Evolutionary conservation across 2,797 vertebrate species (phyloP).

Genomic region (Sphaeramia orbicularis): DNA sequence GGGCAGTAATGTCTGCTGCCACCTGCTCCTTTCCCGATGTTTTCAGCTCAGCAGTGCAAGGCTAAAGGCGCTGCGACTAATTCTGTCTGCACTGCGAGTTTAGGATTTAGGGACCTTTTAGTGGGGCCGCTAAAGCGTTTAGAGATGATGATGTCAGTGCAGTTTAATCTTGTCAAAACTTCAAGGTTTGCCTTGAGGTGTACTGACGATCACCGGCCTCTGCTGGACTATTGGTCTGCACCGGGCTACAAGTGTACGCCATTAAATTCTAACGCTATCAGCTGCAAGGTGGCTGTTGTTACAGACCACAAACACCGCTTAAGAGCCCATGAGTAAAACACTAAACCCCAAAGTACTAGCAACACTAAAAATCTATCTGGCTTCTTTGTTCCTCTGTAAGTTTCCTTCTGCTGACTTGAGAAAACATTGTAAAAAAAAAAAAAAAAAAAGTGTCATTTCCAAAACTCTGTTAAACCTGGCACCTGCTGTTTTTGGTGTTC

Average conservation of each 20-base stretch:
- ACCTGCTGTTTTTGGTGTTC: slow-evolving; percentile 17
- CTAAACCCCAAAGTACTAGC: slow-evolving; percentile 60
- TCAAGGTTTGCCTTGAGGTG: slow-evolving; percentile 54
- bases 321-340: slow-evolving; percentile 56
- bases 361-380: slow-evolving; percentile 28
- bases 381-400: slow-evolving; percentile 31
- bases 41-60: slow-evolving; percentile 57
- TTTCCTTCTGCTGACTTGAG: slow-evolving; percentile 43
- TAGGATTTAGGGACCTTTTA: slow-evolving; percentile 65
- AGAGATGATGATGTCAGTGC: slow-evolving; percentile 58
- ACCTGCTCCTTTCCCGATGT: slow-evolving; percentile 74
- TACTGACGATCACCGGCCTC: slow-evolving; percentile 41
- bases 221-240: slow-evolving; percentile 40
- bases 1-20: slow-evolving; percentile 72
- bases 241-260: slow-evolving; percentile 18
- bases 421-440: too few relatives aligned
- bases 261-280: slow-evolving; percentile 47
- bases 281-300: slow-evolving; percentile 50
- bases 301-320: slow-evolving; percentile 56
- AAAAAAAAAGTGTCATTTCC: slow-evolving; percentile 27
- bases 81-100: slow-evolving; percentile 54
- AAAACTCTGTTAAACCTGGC: slow-evolving; percentile 18
- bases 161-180: slow-evolving; percentile 60
- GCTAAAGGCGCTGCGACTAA: slow-evolving; percentile 57
- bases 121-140: slow-evolving; percentile 41